phyloP scores from a whole-genome alignment of 1,140 invertebrate genomes.

The Parasteatoda tepidariorum region DNA sequence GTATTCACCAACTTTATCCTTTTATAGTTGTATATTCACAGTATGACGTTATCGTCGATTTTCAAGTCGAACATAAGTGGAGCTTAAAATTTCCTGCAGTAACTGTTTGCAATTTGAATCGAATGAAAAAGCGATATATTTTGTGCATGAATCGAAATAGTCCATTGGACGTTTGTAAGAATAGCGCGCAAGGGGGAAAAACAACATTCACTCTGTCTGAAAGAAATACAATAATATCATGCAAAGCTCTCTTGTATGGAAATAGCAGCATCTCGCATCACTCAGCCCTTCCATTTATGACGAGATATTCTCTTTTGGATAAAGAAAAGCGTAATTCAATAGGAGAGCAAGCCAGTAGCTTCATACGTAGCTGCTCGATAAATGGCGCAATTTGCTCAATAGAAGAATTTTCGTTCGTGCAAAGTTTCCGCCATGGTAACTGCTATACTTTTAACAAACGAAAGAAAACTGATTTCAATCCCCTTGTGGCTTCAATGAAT shows the following conservation, averaged over 20 bases:
- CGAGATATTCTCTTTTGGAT: not conserved
- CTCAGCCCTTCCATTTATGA: not conserved
- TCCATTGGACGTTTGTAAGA: not conserved
- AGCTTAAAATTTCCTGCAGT: constrained; percentile 21
- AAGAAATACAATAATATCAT: not conserved
- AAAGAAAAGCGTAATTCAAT: not conserved
- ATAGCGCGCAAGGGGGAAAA: too few species aligned
- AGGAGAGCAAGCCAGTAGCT: not conserved
- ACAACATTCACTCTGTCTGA: not conserved
- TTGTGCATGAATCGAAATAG: not conserved
- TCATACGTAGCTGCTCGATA: not conserved
- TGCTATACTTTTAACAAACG: constrained; percentile 24
- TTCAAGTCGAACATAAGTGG: not conserved
- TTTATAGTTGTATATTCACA: constrained; percentile 11
- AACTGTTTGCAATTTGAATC: constrained; percentile 27
- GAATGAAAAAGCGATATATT: not conserved
- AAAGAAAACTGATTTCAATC: not conserved
- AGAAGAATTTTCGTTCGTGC: not conserved
- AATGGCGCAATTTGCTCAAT: not conserved
- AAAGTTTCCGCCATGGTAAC: constrained; percentile 9
- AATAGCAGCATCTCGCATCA: not conserved
- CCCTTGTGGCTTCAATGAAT: not conserved
- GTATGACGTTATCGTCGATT: constrained; percentile 5
- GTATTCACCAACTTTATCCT: not conserved
- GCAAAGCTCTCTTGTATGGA: not conserved